Percentiles rank a stretch among this genome's conserved stretches.
Conservation (phyloP, 1,140 invertebrate genomes). For the Pseudomyrmex sp. region DNA sequence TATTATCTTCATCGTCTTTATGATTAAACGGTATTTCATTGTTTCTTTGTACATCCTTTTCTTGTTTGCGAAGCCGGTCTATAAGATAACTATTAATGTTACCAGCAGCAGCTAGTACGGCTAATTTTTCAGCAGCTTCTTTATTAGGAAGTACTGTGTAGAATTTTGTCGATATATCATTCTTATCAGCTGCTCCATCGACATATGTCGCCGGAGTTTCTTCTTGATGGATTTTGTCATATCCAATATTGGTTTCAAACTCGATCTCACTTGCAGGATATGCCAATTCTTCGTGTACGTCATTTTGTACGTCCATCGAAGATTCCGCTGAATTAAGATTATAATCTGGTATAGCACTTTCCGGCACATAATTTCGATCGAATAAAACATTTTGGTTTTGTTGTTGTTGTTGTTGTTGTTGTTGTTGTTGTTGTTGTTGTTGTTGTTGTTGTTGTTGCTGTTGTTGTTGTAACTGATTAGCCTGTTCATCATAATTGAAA, state of each 20-base stretch:
- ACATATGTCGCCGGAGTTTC: slow-evolving; percentile 72
- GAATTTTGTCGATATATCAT: slow-evolving; percentile 73
- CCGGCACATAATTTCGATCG: slow-evolving; percentile 75
- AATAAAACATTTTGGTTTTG: slow-evolving; percentile 72
- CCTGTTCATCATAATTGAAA: slow-evolving; percentile 86
- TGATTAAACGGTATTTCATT: slow-evolving; percentile 75
- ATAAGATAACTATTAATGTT: slow-evolving; percentile 82
- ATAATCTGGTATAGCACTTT: slow-evolving; percentile 78
- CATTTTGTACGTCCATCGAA: slow-evolving; percentile 47
- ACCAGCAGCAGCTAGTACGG: slow-evolving; percentile 85
- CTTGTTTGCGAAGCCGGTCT: slow-evolving; percentile 73
- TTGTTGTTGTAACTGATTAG: slow-evolving; percentile 72
- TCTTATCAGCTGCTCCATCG: slow-evolving; percentile 61
- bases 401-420: slow-evolving; percentile 61
- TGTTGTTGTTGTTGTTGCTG: slow-evolving; percentile 63
- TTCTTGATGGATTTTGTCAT: slow-evolving; percentile 68
- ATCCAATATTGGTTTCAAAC: slow-evolving; percentile 80
- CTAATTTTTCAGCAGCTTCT: slow-evolving; percentile 85
- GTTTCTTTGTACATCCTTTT: slow-evolving; percentile 44
- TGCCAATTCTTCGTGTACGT: slow-evolving; percentile 59
- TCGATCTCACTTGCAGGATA: slow-evolving; percentile 65
- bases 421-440: slow-evolving; percentile 55
- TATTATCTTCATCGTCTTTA: slow-evolving; percentile 70
- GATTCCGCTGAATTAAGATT: slow-evolving; percentile 73
- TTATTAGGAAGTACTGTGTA: slow-evolving; percentile 85